Base-by-base conservation (phyloP, 2,797 vertebrate species). In the Enteromius radiatus region DNA sequence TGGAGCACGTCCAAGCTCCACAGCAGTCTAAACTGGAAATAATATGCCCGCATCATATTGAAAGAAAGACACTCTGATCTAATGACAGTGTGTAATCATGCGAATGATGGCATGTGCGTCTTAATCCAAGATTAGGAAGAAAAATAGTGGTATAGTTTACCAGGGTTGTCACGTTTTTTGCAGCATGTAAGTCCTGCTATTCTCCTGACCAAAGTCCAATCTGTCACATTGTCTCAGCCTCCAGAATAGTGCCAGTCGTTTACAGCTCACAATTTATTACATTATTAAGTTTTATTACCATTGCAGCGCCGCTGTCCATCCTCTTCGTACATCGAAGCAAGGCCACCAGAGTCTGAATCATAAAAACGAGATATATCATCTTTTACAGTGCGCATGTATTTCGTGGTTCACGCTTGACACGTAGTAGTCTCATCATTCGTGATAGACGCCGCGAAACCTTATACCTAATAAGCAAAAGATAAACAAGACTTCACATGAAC, bases 251-350 rank as follows among this genome's bases (percentile, higher is more conserved):
- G 73, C 17, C 78, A 56, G 19, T 76, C 54, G 10, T 77, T 82
- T 77, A 85, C 41, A 56, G 47, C 54, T 38, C 41, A 79, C 77
- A 65, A 85, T 87, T 86, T 85, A 89, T 85, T 61, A 69, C 74
- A 64, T 79, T 73, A 84, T 84, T 86, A 78, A 77, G 67, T 84
- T 89, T 85, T 85, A 86, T 78, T 38, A 38, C 76, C 76, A 36
- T 70, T 80, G 68, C 81, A 67, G 28, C 21, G 1, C 31, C 10
- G 52, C 11, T 52, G 10, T 67, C 8, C 28, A 63, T 43, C n/a
- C 45, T 71, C 36, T 64, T 75, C 43, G 36, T 59, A 74, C 49
- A 47, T 7, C 1, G 64, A 26, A 61, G 21, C 74, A 54, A 82
- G 68, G 73, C 67, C 73, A 41, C 59, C 63, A 47, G 77, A 80